Percentiles rank a stretch among this genome's conserved stretches.
phyloP scores from a whole-genome alignment of 1,140 invertebrate species.

The Pantala flavescens region DNA sequence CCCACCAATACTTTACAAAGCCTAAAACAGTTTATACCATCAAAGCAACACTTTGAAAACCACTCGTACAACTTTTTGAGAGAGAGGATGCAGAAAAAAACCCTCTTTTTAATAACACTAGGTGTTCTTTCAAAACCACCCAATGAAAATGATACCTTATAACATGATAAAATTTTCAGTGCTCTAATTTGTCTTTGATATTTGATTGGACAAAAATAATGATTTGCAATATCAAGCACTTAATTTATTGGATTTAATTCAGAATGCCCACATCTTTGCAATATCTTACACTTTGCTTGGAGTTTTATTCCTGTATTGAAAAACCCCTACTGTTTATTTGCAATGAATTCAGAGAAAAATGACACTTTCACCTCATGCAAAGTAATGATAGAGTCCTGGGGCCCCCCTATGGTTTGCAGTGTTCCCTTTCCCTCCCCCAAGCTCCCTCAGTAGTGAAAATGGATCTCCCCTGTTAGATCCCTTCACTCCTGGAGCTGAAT shows the following conservation, averaged over 20 bases:
- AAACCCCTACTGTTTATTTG: neutral
- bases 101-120: neutral
- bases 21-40: neutral
- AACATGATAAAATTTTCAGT: too few relatives aligned
- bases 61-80: neutral
- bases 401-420: neutral
- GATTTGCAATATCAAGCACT: too few relatives aligned
- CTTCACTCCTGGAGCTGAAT: neutral
- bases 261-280: too few relatives aligned
- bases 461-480: neutral
- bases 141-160: too few relatives aligned
- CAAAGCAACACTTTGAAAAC: neutral
- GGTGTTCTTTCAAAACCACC: neutral
- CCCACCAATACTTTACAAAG: neutral
- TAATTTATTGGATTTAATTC: too few relatives aligned
- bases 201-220: too few relatives aligned
- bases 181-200: too few relatives aligned
- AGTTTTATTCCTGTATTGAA: too few relatives aligned
- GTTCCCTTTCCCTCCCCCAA: neutral
- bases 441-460: neutral
- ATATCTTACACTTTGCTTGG: too few relatives aligned
- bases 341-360: neutral
- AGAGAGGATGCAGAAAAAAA: neutral
- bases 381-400: conserved; percentile 5
- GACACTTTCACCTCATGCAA: neutral